Evolutionary conservation across 2,113 vertebrate species (phyloP).

Genomic region (Megaptera novaeangliae): DNA sequence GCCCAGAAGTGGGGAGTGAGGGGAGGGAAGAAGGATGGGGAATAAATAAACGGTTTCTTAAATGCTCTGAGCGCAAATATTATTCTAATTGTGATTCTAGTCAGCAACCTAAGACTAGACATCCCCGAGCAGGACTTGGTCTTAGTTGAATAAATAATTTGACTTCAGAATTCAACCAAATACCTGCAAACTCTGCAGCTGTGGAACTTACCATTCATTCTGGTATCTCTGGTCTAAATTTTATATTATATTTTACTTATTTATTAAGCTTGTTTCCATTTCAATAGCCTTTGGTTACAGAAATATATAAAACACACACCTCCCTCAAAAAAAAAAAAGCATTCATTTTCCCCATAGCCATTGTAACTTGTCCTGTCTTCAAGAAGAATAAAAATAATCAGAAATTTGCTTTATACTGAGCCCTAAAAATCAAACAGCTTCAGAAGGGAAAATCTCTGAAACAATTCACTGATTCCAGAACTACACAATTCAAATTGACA

Average conservation of each 20-base stretch:
- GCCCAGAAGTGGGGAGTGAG: neutral
- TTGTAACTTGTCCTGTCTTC: neutral
- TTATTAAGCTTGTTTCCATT: conserved; percentile 44
- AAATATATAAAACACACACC: conserved; percentile 34
- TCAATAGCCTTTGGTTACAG: conserved; percentile 27
- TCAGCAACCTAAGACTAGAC: conserved; percentile 14
- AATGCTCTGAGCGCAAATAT: neutral
- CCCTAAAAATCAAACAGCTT: conserved; percentile 15
- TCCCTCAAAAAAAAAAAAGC: neutral
- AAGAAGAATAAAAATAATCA: conserved; percentile 39
- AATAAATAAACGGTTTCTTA: neutral
- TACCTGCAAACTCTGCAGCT: conserved; percentile 30
- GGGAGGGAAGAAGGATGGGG: neutral
- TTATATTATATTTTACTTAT: conserved; percentile 59
- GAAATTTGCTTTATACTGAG: conserved; percentile 26
- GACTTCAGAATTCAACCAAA: conserved; percentile 48
- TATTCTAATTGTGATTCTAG: conserved; percentile 40
- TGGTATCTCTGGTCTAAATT: conserved; percentile 35
- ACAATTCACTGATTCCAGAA: neutral
- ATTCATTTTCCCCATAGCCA: neutral
- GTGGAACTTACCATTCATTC: conserved; percentile 23
- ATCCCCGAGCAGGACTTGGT: neutral
- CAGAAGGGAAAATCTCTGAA: neutral
- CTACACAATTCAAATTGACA: neutral
- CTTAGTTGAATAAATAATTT: conserved; percentile 60